These are phyloP conservation scores for Thysanoteuthis rhombus DNA, from an alignment of 2,888 invertebrate species.

Conservation along the genomic window DNA sequence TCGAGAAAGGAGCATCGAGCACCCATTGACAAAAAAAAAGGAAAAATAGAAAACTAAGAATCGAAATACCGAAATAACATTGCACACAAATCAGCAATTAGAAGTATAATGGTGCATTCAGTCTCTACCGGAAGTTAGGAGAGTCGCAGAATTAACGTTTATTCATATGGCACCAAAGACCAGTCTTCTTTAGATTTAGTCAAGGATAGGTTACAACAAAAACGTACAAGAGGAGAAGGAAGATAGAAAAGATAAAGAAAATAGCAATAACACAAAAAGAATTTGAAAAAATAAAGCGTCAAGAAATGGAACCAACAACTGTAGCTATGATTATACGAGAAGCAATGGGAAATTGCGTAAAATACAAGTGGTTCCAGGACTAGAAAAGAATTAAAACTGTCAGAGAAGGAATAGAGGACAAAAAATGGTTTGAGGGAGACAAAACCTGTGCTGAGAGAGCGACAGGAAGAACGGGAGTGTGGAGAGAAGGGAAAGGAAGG, in stretches of 20 bases:
- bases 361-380: neutral
- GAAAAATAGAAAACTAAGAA: neutral
- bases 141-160: conserved; percentile 29
- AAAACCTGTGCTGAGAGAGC: too few species aligned
- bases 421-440: neutral
- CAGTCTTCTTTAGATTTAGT: conserved; percentile 1
- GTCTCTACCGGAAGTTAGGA: conserved; percentile 21
- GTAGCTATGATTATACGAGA: conserved; percentile 12
- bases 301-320: neutral
- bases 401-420: neutral
- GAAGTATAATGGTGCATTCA: neutral
- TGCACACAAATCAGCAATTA: conserved; percentile 28
- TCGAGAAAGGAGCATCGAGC: neutral
- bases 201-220: conserved; percentile 27
- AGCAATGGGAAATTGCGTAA: neutral
- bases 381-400: neutral
- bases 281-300: neutral
- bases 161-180: conserved; percentile 15
- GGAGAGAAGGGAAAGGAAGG: too few species aligned
- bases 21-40: neutral
- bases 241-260: neutral
- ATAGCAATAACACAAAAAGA: neutral
- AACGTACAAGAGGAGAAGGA: conserved; percentile 13
- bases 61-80: conserved; percentile 23
- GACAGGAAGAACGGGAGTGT: neutral